phyloP scores from a whole-genome alignment of 1,140 invertebrate species.

The Dendroctonus ponderosae region DNA sequence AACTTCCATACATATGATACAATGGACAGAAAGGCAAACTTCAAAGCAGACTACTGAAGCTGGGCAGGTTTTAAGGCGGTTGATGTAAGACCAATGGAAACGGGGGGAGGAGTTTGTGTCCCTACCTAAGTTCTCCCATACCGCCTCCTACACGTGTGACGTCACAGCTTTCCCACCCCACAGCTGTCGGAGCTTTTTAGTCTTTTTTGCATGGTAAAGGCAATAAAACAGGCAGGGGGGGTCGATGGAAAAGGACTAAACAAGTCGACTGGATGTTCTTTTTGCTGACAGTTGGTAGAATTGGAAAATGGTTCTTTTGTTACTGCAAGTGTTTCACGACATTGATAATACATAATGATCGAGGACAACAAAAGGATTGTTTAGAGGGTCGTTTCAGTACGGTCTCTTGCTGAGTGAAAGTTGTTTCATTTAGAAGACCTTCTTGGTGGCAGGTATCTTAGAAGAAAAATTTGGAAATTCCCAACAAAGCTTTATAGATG shows the following conservation, averaged over 20 bases:
- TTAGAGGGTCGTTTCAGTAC: too few species aligned
- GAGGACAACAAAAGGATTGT: too few species aligned
- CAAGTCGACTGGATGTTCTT: constrained; percentile 19
- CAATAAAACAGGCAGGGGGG: constrained; percentile 40
- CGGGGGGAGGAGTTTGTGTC: background rate
- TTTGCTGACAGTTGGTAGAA: constrained; percentile 28
- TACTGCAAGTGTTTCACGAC: constrained; percentile 10
- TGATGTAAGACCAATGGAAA: constrained; percentile 3
- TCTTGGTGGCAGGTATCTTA: too few species aligned
- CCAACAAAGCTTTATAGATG: too few species aligned
- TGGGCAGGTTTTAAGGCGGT: too few species aligned
- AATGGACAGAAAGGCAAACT: too few species aligned
- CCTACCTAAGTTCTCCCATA: constrained; percentile 8
- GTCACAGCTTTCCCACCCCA: constrained; percentile 25
- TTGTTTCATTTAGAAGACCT: too few species aligned
- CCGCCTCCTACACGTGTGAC: constrained; percentile 30
- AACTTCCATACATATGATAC: too few species aligned
- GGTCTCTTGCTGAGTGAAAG: too few species aligned
- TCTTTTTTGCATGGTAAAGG: constrained; percentile 30
- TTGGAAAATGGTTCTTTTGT: constrained; percentile 29
- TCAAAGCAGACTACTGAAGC: too few species aligned
- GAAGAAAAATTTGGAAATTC: too few species aligned
- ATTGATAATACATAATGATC: too few species aligned
- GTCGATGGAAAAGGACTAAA: constrained; percentile 24
- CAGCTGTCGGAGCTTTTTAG: constrained; percentile 42